Evolutionary conservation across 1,140 invertebrate genomes (phyloP), one percentile per base, ranked within the genome.

Genomic region (Bombus pascuorum): DNA sequence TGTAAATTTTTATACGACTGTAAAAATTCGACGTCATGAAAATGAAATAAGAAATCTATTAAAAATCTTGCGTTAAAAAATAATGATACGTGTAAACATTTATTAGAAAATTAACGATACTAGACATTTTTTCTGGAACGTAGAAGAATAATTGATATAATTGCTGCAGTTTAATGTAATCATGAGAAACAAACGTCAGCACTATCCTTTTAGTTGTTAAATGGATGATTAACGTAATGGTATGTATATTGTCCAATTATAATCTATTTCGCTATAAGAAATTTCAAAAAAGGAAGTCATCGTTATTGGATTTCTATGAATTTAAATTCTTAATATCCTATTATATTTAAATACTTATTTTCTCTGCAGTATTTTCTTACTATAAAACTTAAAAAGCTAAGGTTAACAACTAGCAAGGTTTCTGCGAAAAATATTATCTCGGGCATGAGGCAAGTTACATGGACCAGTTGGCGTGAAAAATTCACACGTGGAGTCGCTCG

Each of bases 391-490:
- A 6, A 39, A 39, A 39, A 28, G 22, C 34, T 18, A 1, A 66
- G 6, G n/a, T 13, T 12, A 13, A 28, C 5, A 28, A 39, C 9
- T 25, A 66, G n/a, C 37, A 39, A 72, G 18, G 32, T 37, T 37
- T 32, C 25, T 12, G 53, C 34, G 32, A 8, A n/a, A 39, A 62
- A 28, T 28, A n/a, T 47, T 25, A 6, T 65, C 53, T 39, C 25
- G 2, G 3, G 25, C 34, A 53, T 10, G 53, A 59, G 15, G 22
- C 39, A 66, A 15, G 22, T 44, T 44, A 5, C 37, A 25, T 32
- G 32, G 42, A 25, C 62, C n/a, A 66, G n/a, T 44, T 34, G 4
- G 22, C 22, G 39, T 82, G 65, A 83, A 83, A 83, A 77, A 83
- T 83, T 76, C 73, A 83, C 3, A 37, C 34, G 10, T 12, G 15